Conservation (phyloP, 2,113 vertebrate species). For the Dasyprocta punctata region DNA sequence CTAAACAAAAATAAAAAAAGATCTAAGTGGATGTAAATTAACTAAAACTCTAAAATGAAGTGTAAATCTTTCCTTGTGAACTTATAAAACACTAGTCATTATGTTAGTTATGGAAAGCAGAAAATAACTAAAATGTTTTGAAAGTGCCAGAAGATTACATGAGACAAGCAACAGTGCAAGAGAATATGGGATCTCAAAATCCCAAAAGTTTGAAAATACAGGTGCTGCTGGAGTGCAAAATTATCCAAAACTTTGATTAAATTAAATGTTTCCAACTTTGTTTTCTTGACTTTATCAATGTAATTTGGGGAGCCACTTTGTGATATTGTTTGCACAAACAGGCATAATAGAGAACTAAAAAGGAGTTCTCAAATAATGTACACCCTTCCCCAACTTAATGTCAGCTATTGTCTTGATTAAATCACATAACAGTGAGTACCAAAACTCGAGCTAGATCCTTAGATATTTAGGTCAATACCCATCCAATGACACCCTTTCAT, state of each 20-base stretch:
- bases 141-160: not conserved
- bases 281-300: not conserved
- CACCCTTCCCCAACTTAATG: not conserved
- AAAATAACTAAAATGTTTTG: slow-evolving; percentile 19
- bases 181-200: not conserved
- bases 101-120: not conserved
- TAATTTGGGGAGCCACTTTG: not conserved
- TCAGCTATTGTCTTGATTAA: not conserved
- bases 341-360: not conserved
- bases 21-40: slow-evolving; percentile 31
- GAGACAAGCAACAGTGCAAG: not conserved
- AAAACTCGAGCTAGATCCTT: not conserved
- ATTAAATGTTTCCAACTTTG: not conserved
- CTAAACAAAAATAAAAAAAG: slow-evolving; percentile 66
- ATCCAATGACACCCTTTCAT: not conserved
- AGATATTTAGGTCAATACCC: not conserved
- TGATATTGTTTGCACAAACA: not conserved
- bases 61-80: not conserved
- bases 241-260: not conserved
- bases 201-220: not conserved
- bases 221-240: not conserved
- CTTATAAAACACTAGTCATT: slow-evolving; percentile 1
- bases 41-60: slow-evolving; percentile 31
- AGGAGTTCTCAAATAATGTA: not conserved
- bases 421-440: not conserved